Conservation (phyloP, 2,113 vertebrate genomes). For the Cyphomyrus plagiostoma region DNA sequence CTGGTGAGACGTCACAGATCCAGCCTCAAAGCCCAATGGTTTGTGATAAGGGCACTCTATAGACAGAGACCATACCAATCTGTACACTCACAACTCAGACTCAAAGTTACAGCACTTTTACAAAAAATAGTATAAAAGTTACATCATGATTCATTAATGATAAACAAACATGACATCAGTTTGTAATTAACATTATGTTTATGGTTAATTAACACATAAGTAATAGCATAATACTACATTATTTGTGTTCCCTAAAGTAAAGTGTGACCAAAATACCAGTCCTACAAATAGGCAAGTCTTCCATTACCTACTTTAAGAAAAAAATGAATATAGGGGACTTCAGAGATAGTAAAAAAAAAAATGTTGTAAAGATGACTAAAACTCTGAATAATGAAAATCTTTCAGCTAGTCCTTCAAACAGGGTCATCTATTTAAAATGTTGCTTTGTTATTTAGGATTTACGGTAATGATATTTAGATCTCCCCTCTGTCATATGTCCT, state of each 20-base stretch:
- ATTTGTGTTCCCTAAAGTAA: neutral
- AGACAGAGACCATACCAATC: neutral
- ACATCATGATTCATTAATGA: neutral
- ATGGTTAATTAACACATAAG: neutral
- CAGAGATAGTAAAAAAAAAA: neutral
- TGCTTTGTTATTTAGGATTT: neutral
- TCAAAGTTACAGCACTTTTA: neutral
- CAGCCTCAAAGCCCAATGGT: constrained; percentile 85
- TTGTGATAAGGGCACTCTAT: constrained; percentile 86
- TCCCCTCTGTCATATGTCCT: neutral
- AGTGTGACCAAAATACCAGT: neutral
- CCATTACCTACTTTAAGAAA: neutral
- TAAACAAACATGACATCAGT: neutral
- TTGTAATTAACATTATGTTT: neutral
- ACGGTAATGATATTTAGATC: neutral
- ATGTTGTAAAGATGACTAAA: neutral
- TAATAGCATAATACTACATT: neutral
- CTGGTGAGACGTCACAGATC: constrained; percentile 71
- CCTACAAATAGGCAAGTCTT: neutral
- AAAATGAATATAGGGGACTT: neutral
- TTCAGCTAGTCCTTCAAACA: neutral
- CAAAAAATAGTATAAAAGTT: neutral
- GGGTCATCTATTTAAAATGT: neutral
- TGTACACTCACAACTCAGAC: neutral
- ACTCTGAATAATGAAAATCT: neutral